These are phyloP conservation scores for Oryctolagus cuniculus DNA, from an alignment of 2,113 vertebrate genomes.

Conservation along the genomic window DNA sequence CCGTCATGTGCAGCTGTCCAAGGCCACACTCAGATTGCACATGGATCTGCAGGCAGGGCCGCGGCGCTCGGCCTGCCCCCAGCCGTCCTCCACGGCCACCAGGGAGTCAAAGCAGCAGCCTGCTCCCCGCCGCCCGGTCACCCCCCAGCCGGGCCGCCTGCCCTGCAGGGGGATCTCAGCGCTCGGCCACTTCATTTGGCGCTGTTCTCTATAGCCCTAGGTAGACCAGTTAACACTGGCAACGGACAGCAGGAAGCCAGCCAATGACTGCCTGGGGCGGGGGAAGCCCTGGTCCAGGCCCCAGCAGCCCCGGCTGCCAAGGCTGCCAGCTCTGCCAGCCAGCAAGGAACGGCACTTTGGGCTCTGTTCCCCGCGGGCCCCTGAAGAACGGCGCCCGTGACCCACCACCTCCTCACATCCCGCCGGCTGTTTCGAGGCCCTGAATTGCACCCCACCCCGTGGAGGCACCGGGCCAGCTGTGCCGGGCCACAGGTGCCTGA, in stretches of 20 bases:
- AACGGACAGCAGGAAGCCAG: slow-evolving; percentile 53
- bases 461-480: slow-evolving; percentile 68
- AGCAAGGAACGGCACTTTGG: slow-evolving; percentile 70
- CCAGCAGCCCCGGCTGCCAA: slow-evolving; percentile 61
- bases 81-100: slow-evolving; percentile 52
- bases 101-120: slow-evolving; percentile 57
- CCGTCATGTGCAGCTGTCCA: slow-evolving; percentile 89
- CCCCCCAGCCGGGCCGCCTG: background rate
- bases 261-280: slow-evolving; percentile 40
- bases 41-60: slow-evolving; percentile 85
- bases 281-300: background rate
- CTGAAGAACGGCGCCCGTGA: slow-evolving; percentile 72
- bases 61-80: too few species aligned
- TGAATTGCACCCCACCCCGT: slow-evolving; percentile 56
- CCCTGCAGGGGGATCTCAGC: slow-evolving; percentile 48
- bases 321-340: slow-evolving; percentile 65
- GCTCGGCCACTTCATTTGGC: slow-evolving; percentile 36
- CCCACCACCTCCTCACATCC: slow-evolving; percentile 64
- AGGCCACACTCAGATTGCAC: slow-evolving; percentile 93
- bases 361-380: slow-evolving; percentile 55
- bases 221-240: slow-evolving; percentile 63
- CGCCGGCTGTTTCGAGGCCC: slow-evolving; percentile 69
- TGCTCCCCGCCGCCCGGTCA: background rate
- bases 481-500: slow-evolving; percentile 65
- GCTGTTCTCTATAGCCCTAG: slow-evolving; percentile 55